Percentiles rank a stretch among this genome's conserved stretches.
These are phyloP conservation scores for Sebastes kiyomatsui DNA, from an alignment of 2,797 vertebrate species.

Conservation along the genomic window DNA sequence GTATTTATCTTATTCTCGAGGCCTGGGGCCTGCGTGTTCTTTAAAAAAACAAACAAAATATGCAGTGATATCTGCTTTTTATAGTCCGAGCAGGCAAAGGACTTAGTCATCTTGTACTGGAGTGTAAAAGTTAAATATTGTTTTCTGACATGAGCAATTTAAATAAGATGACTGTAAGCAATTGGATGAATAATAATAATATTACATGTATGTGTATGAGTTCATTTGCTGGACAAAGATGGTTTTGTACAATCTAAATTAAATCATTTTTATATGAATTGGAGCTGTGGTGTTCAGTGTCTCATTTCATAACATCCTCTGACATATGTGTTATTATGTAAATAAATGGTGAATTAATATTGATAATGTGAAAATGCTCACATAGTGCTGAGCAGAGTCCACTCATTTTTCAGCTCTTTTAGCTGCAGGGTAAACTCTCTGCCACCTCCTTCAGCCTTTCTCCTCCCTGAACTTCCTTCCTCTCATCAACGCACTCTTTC, in stretches of 20 bases:
- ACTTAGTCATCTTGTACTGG: constrained; percentile 56
- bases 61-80: constrained; percentile 50
- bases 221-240: constrained; percentile 87
- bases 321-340: not conserved
- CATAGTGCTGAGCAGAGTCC: not conserved
- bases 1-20: constrained; percentile 65
- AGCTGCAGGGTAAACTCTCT: not conserved
- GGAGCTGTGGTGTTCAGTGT: constrained; percentile 44
- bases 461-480: constrained; percentile 71
- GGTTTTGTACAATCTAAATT: constrained; percentile 80
- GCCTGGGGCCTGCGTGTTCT: constrained; percentile 77
- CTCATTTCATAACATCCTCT: constrained; percentile 18
- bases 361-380: not conserved
- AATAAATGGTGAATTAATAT: not conserved
- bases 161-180: constrained; percentile 58
- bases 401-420: not conserved
- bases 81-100: constrained; percentile 80
- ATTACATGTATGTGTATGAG: constrained; percentile 50
- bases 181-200: constrained; percentile 59
- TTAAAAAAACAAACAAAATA: not conserved
- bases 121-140: constrained; percentile 24
- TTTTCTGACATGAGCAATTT: constrained; percentile 34
- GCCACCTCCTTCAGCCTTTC: constrained; percentile 28
- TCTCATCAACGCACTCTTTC: constrained; percentile 57
- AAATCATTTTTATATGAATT: constrained; percentile 73